Base-by-base conservation (phyloP, 2,888 invertebrate genomes). In the Diplazon laetatorius region DNA sequence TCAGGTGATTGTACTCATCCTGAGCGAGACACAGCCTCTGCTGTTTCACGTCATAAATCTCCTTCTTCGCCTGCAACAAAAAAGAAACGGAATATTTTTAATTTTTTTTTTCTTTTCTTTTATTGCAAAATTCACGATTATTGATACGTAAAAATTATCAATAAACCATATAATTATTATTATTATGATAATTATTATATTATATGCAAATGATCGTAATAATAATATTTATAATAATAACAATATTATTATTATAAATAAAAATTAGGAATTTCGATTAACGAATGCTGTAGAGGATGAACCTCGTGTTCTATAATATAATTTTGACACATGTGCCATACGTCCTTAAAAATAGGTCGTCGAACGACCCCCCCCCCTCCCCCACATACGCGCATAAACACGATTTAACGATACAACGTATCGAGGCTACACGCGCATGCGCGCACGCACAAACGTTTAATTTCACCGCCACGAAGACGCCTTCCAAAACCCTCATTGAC, bases 31-130 rank as follows among this genome's bases (percentile, higher is more conserved):
- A 95, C 86, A 99, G 92, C 89, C 98, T 94, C 92, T 98, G 97
- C 89, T 98, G 97, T 92, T 99, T 99, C 82, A 99, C 95, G 92
- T 97, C 96, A 92, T 96, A 97, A 91, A 98, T 98, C 93, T 99
- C 98, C 91, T 97, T 97, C 92, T 98, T 98, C 85, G 98, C 98
- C 97, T 97, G 93, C 16, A 91, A 91, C 83, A 80, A 80, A 75
- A 76, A 66, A 46, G 5, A 20, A 18, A 68, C n/a, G n/a, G n/a
- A n/a, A n/a, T n/a, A n/a, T n/a, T n/a, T n/a, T n/a, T n/a, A n/a
- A n/a, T n/a, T n/a, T n/a, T n/a, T n/a, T n/a, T n/a, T n/a, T n/a
- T n/a, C n/a, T n/a, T n/a, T n/a, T n/a, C n/a, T n/a, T n/a, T n/a
- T n/a, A n/a, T n/a, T n/a, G n/a, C n/a, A n/a, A n/a, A n/a, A n/a